A percentile compares a stretch with the other conserved stretches of the same genome.
These are phyloP conservation scores for Poecile atricapillus DNA, from an alignment of 2,113 vertebrate genomes.

Conservation along the genomic window DNA sequence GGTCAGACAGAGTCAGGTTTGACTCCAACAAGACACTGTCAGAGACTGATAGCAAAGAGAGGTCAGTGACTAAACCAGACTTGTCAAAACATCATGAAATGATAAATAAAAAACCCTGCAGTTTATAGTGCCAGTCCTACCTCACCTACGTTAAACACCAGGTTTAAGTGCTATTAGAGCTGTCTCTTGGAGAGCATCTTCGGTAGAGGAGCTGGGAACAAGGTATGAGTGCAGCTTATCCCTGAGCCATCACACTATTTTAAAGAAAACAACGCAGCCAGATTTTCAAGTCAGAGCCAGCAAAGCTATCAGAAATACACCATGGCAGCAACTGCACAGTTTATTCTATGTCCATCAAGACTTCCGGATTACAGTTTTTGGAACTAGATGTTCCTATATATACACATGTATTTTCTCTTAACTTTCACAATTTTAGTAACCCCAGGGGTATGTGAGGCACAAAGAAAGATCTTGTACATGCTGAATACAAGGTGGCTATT, in stretches of 20 bases:
- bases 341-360: neutral
- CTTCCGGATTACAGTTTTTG: neutral
- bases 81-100: neutral
- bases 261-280: neutral
- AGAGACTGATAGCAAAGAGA: neutral
- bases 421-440: neutral
- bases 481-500: neutral
- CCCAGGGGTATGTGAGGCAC: rapidly evolving
- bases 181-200: neutral
- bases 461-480: neutral
- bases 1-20: neutral
- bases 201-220: neutral
- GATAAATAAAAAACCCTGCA: neutral
- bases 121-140: neutral
- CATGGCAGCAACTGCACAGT: neutral
- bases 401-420: neutral
- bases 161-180: neutral
- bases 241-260: neutral
- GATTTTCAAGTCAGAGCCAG: neutral
- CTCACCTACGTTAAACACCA: neutral
- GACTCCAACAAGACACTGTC: neutral
- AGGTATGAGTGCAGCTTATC: neutral
- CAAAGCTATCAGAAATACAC: neutral
- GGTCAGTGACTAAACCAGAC: neutral
- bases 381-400: neutral